phyloP scores from a whole-genome alignment of 2,113 vertebrate species.

The Gavia stellata region DNA sequence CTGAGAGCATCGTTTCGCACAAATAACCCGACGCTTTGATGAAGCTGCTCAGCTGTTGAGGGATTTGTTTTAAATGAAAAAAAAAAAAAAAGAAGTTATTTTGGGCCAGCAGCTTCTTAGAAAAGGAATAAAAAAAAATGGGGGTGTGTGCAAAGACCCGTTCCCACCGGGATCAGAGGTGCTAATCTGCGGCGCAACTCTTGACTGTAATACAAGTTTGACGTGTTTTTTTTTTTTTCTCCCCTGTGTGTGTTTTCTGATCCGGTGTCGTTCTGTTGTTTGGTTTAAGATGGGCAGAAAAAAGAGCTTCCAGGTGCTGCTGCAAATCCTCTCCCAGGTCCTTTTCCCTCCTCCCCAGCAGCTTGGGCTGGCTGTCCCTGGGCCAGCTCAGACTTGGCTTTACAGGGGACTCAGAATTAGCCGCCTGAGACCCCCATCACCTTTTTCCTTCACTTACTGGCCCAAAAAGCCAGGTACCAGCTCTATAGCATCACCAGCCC shows the following conservation, averaged over 20 bases:
- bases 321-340: neutral
- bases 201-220: neutral
- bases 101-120: neutral
- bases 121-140: neutral
- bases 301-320: neutral
- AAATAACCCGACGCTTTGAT: neutral
- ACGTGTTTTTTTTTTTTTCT: rapidly evolving
- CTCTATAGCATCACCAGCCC: neutral
- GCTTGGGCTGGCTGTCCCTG: neutral
- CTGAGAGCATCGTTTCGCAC: neutral
- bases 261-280: rapidly evolving
- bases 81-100: neutral
- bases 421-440: neutral
- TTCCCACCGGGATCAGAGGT: neutral
- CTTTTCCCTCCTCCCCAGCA: neutral
- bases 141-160: neutral
- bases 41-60: neutral
- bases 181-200: neutral
- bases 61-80: neutral
- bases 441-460: neutral
- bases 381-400: neutral
- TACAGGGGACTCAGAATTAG: neutral
- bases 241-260: neutral
- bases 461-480: neutral
- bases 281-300: neutral